Evolutionary conservation across 2,113 vertebrate species (phyloP).

Genomic region (Odocoileus virginianus): DNA sequence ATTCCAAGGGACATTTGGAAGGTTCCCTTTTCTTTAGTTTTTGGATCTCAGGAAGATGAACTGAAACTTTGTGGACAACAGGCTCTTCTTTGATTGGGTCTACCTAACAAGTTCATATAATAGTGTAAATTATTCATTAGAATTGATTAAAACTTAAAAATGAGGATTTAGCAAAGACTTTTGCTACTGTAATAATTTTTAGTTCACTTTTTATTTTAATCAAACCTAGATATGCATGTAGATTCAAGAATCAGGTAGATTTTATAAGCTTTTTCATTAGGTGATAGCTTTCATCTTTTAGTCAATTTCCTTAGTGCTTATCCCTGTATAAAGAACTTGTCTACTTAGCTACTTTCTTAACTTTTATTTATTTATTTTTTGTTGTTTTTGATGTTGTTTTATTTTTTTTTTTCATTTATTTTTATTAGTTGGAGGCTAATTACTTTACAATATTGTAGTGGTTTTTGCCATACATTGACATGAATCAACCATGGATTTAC

Average conservation of each 20-base stretch:
- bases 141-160: background rate
- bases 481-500: no score
- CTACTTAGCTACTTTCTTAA: background rate
- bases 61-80: background rate
- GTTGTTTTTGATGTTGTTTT: no score
- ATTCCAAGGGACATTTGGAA: background rate
- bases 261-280: background rate
- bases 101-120: background rate
- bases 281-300: background rate
- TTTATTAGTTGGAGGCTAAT: no score
- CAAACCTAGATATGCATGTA: background rate
- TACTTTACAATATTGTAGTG: no score
- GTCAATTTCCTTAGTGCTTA: background rate
- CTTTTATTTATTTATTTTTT: background rate
- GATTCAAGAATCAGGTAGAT: background rate
- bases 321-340: background rate
- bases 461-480: no score
- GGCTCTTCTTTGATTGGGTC: background rate
- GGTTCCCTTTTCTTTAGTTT: background rate
- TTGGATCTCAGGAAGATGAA: background rate
- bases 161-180: background rate
- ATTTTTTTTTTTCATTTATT: no score
- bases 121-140: background rate
- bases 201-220: background rate
- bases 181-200: background rate